Base-by-base conservation (phyloP, 2,888 invertebrate species). In the Caenorhabditis sp. region DNA sequence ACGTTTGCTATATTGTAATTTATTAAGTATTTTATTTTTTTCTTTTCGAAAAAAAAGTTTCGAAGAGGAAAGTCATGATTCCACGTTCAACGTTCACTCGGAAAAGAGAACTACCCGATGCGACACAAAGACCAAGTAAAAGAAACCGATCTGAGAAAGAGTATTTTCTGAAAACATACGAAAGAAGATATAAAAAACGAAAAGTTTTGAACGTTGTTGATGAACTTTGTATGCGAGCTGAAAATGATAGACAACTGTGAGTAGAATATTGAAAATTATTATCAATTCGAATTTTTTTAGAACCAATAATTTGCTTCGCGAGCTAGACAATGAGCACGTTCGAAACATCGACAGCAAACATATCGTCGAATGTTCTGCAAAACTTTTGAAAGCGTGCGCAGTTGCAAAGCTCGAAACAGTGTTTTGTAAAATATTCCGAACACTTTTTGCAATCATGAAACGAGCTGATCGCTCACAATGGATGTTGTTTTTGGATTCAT, bases 191-290 rank as follows among this genome's bases (percentile, higher is more conserved):
- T 21, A 58, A 53, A 51, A 59, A 57, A 23, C 31, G 73, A n/a
- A 55, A 57, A 31, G n/a, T 69, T 21, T 21, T 58, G 14, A 58
- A 23, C 10, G 62, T 73, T 17, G 49, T 70, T 14, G 62, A 70
- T 4, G 70, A 75, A 23, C 37, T 75, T 12, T 54, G 37, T 21
- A 19, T 26, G 17, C 57, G 67, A 58, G 65, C 70, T 21, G 58
- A 62, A 51, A 65, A 67, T 36, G 69, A 70, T 65, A 58, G 64
- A 65, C 70, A 75, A 59, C 43, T 70, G 69, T 69, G 67, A 36
- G 65, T n/a, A 43, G 17, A 26, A n/a, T 51, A 8, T 50, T 3
- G n/a, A 58, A 23, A 59, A 61, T 43, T 27, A 24, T 12, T 55
- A 12, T 31, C n/a, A 21, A 24, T 21, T 50, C 43, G 43, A 23